Evolutionary conservation across 2,888 invertebrate genomes (phyloP).

Genomic region (Ptychoptera contaminata): DNA sequence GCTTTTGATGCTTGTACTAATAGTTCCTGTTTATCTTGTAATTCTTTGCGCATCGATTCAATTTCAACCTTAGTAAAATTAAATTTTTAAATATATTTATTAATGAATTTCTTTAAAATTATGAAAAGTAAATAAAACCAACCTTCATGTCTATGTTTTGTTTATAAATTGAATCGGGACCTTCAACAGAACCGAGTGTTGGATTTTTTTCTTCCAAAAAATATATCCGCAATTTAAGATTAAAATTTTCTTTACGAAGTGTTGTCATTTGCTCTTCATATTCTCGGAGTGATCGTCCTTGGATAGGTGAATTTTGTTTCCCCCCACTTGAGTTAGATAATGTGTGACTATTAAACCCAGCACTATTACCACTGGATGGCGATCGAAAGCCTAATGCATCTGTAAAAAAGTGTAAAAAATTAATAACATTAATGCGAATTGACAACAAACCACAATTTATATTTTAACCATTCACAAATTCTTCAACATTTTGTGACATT

Average conservation of each 20-base stretch:
- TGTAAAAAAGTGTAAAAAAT: conserved; percentile 7
- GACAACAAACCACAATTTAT: too few relatives aligned
- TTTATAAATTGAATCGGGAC: conserved; percentile 32
- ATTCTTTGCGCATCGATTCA: conserved; percentile 57
- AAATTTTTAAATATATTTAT: background rate
- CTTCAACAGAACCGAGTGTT: conserved; percentile 32
- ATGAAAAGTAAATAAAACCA: background rate
- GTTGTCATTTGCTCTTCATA: conserved; percentile 73
- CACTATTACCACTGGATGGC: conserved; percentile 13
- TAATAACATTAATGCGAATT: background rate
- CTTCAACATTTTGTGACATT: too few relatives aligned
- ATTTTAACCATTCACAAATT: too few relatives aligned
- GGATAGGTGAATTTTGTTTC: conserved; percentile 28
- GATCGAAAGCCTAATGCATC: conserved; percentile 22
- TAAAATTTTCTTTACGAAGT: conserved; percentile 82
- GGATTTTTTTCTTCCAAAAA: conserved; percentile 62
- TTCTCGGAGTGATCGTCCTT: conserved; percentile 71
- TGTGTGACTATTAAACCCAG: background rate
- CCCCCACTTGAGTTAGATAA: conserved; percentile 15
- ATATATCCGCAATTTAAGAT: conserved; percentile 78
- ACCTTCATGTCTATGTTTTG: conserved; percentile 52
- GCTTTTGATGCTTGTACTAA: conserved; percentile 74
- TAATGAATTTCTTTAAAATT: background rate
- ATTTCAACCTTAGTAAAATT: conserved; percentile 44
- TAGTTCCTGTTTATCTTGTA: conserved; percentile 68